phyloP scores from a whole-genome alignment of 2,113 vertebrate species.

The Larimichthys crocea region DNA sequence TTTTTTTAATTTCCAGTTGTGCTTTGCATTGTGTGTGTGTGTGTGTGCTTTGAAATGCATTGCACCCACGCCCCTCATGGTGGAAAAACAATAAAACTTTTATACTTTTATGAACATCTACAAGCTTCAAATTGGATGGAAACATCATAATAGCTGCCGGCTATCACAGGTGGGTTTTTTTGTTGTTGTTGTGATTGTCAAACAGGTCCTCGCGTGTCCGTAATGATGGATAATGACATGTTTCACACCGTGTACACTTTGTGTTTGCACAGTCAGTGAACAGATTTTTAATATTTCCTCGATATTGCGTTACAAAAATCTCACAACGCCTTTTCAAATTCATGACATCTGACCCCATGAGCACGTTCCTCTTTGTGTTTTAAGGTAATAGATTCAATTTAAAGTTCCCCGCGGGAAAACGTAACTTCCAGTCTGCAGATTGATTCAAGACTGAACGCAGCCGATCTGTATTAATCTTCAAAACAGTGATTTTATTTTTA shows the following conservation, averaged over 20 bases:
- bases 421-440: not conserved
- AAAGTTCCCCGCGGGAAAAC: not conserved
- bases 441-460: not conserved
- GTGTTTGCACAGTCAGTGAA: not conserved
- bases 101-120: not conserved
- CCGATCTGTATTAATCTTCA: not conserved
- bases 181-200: not conserved
- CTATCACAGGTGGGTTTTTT: constrained; percentile 22
- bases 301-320: not conserved
- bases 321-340: not conserved
- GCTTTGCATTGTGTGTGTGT: not conserved
- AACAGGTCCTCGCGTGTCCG: not conserved
- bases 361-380: not conserved
- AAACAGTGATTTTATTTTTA: not conserved
- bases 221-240: not conserved
- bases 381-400: not conserved
- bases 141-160: constrained; percentile 24
- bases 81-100: not conserved
- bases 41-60: not conserved
- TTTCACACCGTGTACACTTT: not conserved
- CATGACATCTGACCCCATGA: too few relatives aligned
- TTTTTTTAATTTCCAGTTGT: not conserved
- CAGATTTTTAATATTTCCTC: too few relatives aligned
- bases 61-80: not conserved
- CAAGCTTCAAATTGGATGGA: constrained; percentile 33